Percentiles rank a stretch among this genome's conserved stretches.
Conservation (phyloP, 2,888 invertebrate species). For the Margaritifera margaritifera region DNA sequence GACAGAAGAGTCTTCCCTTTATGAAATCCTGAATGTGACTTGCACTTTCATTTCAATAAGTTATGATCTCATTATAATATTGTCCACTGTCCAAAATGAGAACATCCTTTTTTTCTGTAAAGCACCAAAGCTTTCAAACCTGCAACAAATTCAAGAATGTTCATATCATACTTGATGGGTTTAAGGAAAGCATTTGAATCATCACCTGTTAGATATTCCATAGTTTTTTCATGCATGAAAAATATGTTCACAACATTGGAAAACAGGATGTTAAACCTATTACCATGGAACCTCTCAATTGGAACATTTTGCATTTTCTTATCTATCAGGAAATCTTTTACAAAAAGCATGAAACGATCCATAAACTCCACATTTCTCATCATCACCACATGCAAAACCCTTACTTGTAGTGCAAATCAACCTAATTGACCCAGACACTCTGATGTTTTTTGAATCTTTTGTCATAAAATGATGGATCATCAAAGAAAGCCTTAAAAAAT, state of each 20-base stretch:
- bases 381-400: constrained; percentile 21
- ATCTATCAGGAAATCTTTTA: constrained; percentile 19
- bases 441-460: constrained; percentile 13
- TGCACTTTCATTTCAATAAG: constrained; percentile 6
- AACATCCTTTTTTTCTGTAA: constrained; percentile 21
- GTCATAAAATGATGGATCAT: constrained; percentile 21
- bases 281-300: constrained; percentile 23
- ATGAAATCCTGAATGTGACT: constrained; percentile 16
- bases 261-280: constrained; percentile 29
- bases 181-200: constrained; percentile 24
- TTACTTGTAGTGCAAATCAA: constrained; percentile 18
- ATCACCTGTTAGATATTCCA: constrained; percentile 13
- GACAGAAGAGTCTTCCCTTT: constrained; percentile 14
- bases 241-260: constrained; percentile 18
- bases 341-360: constrained; percentile 13
- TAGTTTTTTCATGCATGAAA: constrained; percentile 16
- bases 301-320: constrained; percentile 13
- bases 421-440: constrained; percentile 12
- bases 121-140: constrained; percentile 23
- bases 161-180: constrained; percentile 17
- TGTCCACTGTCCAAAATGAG: constrained; percentile 19
- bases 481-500: constrained; percentile 13
- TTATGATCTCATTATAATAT: constrained; percentile 9
- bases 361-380: constrained; percentile 25
- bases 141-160: constrained; percentile 13